Conservation (phyloP, 2,113 vertebrate species). For the Gavia stellata region DNA sequence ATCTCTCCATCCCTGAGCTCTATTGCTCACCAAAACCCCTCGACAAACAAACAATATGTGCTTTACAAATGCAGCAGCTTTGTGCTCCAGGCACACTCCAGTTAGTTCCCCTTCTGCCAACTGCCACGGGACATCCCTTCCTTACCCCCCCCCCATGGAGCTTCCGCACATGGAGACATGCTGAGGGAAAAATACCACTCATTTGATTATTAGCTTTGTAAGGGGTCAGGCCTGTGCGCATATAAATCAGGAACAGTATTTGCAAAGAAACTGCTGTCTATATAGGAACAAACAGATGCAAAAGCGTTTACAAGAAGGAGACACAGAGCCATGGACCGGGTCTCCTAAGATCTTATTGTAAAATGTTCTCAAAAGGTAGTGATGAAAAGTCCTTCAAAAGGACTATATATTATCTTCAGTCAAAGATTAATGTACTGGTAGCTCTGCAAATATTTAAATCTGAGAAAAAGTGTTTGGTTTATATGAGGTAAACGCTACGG, state of each 20-base stretch:
- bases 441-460: neutral
- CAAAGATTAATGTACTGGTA: neutral
- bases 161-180: accelerated
- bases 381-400: neutral
- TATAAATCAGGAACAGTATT: neutral
- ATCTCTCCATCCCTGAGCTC: neutral
- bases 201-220: neutral
- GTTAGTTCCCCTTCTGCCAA: neutral
- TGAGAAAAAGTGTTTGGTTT: neutral
- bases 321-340: accelerated
- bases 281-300: accelerated
- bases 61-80: neutral
- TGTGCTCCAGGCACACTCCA: accelerated
- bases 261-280: too few relatives aligned
- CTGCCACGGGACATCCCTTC: neutral
- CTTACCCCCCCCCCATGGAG: accelerated
- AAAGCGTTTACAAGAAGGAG: neutral
- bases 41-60: accelerated
- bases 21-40: accelerated
- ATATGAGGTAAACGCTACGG: neutral
- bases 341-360: neutral
- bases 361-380: neutral
- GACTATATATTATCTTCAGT: neutral
- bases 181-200: neutral
- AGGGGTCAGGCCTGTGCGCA: neutral